Base-by-base conservation (phyloP, 1,140 invertebrate species). In the Calephelis virginiensis region DNA sequence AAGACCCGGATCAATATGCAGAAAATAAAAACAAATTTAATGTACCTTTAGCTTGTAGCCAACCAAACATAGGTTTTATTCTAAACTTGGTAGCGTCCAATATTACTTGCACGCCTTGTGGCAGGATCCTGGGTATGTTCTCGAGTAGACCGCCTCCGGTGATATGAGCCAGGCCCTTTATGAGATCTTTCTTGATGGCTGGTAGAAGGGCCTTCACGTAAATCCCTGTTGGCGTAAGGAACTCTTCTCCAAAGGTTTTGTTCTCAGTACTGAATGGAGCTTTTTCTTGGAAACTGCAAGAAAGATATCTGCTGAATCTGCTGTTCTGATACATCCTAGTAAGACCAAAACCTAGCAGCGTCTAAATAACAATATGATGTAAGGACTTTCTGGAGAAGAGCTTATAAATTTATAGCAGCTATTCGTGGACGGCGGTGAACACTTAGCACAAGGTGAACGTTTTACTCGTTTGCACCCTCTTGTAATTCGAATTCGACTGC, bases 111-210 rank as follows among this genome's bases (percentile, higher is more conserved):
- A 95, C 86, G 3, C 90, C 81, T 1, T 92, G 74, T 0, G 96
- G 95, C 69, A 98, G 85, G 53, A 98, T 92, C 71, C 98, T 92
- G 0, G 95, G 96, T 68, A 99, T 95, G 88, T 99, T 99, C 91
- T 98, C 97, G 1, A 94, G 87, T 10, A 99, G 89, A 12, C 98
- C 98, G 11, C 98, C 98, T 0, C 98, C 98, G 6, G 97, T 99
- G 61, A 99, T 98, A 77, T 99, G 98, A 0, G 97, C 97, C 73
- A 98, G 94, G 2, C 94, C 97, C 88, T 98, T 98, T 0, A 99
- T 92, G 43, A 94, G 91, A 11, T 94, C 94, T 3, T 92, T 92
- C 74, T 93, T 93, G 46, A 99, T 85, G n/a, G 95, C 93, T 0
- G 95, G 94, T 45, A 98, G 81, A 4, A 99, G 85, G 12, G 93